Base-by-base conservation (phyloP, 2,888 invertebrate species). In the Julus scandinavius region DNA sequence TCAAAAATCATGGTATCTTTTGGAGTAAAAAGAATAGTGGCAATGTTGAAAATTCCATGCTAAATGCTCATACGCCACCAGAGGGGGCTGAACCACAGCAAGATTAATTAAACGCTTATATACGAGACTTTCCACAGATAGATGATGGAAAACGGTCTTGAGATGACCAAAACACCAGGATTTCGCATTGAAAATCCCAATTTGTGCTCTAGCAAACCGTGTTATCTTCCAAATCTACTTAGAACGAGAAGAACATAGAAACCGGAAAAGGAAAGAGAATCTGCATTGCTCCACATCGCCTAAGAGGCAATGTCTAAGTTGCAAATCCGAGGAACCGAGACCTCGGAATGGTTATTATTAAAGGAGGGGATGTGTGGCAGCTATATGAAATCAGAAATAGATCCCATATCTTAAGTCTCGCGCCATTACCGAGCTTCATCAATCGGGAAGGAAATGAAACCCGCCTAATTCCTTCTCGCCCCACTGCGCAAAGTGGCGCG, bases 391-490 rank as follows among this genome's bases (percentile, higher is more conserved):
- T 13, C 80, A 11, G 38, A 80, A 63, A 80, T 80, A 38, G 80
- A 38, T 38, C 29, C 38, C 80, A 80, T 80, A 80, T 80, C 80
- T 80, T 38, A 80, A 80, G 80, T 80, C 80, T 80, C 80, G 80
- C 80, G 38, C 80, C 80, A 80, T 80, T 80, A 80, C 80, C 80
- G 80, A 80, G 29, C 29, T 80, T 38, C 80, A 80, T 80, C 80
- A 80, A 80, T 80, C 80, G 80, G 80, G 80, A 80, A 80, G 80
- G 80, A 80, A 80, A 80, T 80, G 80, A 80, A 80, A 80, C 29
- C 80, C 29, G 80, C 38, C 80, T 80, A 80, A 80, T 80, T 80
- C 80, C 0, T 80, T 80, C 80, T 80, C 80, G 80, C 80, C 80
- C 80, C 80, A 80, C 80, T 80, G 80, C 80, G 80, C 80, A 85